Evolutionary conservation across 64 coral and sea anemone genomes (phyloP), one percentile per base, ranked within the genome.

Genomic region (Anthopleura sola): DNA sequence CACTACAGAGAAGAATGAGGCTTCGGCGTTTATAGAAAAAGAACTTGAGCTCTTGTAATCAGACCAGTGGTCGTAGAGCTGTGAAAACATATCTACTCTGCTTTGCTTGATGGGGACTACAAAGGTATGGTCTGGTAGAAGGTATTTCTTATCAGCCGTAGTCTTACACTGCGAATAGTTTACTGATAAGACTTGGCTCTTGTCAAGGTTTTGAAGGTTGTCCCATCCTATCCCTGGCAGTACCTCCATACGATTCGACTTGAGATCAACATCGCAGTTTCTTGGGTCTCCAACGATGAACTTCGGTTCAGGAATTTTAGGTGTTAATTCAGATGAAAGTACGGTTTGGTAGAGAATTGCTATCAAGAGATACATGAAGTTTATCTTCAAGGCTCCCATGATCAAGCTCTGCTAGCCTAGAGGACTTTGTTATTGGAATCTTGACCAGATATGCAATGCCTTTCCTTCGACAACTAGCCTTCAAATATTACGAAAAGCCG

Each of bases 91-190:
- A 33, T 94, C 88, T 24, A 94, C 78, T 19, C 57, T 89, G 55
- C 93, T 94, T 68, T 77, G 55, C 75, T 94, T 94, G 55, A 90
- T 78, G 20, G 93, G 93, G 17, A 87, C 60, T 36, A 90, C 88
- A 47, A 87, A 87, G 44, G 85, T 85, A 26, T 84, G 78, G 82
- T 94, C 88, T 17, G 93, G 93, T 6, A 94, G 76, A 2, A 94
- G 85, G 55, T 90, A 94, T 78, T 87, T 90, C 16, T 85, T 74
- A 49, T 94, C 93, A 26, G 85, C 88, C 14, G 93, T 90, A 55
- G 88, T 94, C 47, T 87, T 90, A 78, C 93, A 94, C 17, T 47
- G 53, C 36, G 88, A 87, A 87, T 94, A 94, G 48, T 94, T 86
- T 9, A 66, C 19, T 23, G 88, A 85, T 32, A 88, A 77, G 3